These are phyloP conservation scores for Eubasilissa splendida DNA, from an alignment of 2,888 invertebrate species.

Conservation along the genomic window DNA sequence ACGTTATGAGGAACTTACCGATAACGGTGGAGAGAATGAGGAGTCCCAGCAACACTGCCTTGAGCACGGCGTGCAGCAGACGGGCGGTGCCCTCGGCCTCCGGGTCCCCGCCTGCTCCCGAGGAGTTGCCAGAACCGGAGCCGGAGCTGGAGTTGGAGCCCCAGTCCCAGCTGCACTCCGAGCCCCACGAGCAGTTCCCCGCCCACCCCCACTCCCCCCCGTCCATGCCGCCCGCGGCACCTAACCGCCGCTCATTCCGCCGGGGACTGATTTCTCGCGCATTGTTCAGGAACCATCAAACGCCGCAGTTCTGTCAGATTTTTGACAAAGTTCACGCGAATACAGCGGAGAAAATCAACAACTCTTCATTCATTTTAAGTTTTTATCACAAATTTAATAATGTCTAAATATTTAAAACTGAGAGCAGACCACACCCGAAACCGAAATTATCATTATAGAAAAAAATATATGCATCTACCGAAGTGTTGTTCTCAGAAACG, in stretches of 20 bases:
- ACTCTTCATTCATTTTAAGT: neutral
- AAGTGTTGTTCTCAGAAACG: too few relatives aligned
- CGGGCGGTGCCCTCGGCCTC: conserved; percentile 60
- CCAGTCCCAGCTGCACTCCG: neutral
- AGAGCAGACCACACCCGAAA: too few relatives aligned
- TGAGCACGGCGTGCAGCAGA: conserved; percentile 76
- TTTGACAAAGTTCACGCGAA: neutral
- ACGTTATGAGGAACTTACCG: conserved; percentile 63
- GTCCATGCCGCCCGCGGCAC: neutral
- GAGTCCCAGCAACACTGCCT: conserved; percentile 74
- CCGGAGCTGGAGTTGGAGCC: neutral
- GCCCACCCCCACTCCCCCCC: conserved; percentile 22
- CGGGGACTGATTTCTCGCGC: neutral
- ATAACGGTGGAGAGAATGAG: conserved; percentile 77
- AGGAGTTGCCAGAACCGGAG: conserved; percentile 16
- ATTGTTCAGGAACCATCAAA: neutral
- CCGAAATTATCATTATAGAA: too few relatives aligned
- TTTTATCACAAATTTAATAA: neutral
- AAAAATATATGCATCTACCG: too few relatives aligned
- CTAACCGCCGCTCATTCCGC: conserved; percentile 19
- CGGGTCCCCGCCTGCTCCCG: neutral
- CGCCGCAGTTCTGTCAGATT: too few relatives aligned
- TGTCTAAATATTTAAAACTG: neutral
- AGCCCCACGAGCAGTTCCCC: conserved; percentile 24
- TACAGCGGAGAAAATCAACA: neutral